Conservation (phyloP, 2,888 invertebrate species). For the Cenopis cana region DNA sequence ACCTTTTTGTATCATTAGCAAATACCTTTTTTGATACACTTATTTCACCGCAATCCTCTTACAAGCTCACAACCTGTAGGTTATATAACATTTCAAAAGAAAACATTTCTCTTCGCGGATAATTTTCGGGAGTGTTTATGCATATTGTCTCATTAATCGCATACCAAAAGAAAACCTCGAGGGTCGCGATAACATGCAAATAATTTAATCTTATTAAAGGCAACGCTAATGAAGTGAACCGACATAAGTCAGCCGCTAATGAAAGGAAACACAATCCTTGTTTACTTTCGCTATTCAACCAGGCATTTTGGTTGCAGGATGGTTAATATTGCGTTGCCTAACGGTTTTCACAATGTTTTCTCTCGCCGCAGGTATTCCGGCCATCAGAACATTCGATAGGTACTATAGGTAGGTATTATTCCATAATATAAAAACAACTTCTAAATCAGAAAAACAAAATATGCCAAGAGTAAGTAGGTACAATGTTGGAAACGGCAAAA, state of each 20-base stretch:
- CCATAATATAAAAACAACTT: slow-evolving; percentile 57
- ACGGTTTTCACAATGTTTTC: slow-evolving; percentile 62
- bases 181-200: slow-evolving; percentile 43
- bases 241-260: slow-evolving; percentile 62
- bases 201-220: slow-evolving; percentile 65
- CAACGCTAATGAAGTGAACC: slow-evolving; percentile 59
- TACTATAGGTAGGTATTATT: too few relatives aligned
- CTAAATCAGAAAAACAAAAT: slow-evolving; percentile 46
- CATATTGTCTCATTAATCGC: slow-evolving; percentile 32
- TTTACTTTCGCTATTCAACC: slow-evolving; percentile 58
- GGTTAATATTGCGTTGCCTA: slow-evolving; percentile 52
- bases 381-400: slow-evolving; percentile 53
- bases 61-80: not conserved
- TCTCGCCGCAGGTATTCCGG: slow-evolving; percentile 53
- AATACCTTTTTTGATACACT: not conserved
- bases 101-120: not conserved
- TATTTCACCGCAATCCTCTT: not conserved
- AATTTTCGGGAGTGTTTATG: slow-evolving; percentile 34
- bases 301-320: slow-evolving; percentile 54
- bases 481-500: not conserved
- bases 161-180: slow-evolving; percentile 38
- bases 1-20: not conserved
- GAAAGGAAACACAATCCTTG: slow-evolving; percentile 63
- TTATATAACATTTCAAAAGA: slow-evolving; percentile 14
- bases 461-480: slow-evolving; percentile 26